Base-by-base conservation (phyloP, 2,113 vertebrate genomes). In the Bettongia penicillata region DNA sequence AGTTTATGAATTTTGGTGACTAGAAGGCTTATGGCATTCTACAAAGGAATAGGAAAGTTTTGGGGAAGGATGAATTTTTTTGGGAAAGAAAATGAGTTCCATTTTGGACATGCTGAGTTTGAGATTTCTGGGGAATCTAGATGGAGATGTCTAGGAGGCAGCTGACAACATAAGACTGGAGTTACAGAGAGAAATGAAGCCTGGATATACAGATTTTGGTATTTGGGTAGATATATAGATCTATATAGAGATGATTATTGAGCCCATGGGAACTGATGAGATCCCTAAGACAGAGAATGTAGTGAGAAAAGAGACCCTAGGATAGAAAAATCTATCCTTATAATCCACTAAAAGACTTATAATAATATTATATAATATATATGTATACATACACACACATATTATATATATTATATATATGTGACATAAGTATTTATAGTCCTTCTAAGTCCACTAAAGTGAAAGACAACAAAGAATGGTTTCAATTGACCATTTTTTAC, bases 271-370 rank as follows among this genome's bases (percentile, higher is more conserved):
- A n/a, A 77, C 37, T 77, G 61, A 77, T n/a, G 16, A 77, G 31
- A 19, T 77, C 61, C 6, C 14, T 31, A 19, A 77, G 31, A 12
- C 11, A 68, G 23, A 57, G 2, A 28, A 8, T 11, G 91, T 84
- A 53, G 22, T 90, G 43, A 96, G 95, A 52, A 95, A 91, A 96
- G 53, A 93, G 68, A n/a, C 53, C 3, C 51, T 37, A 91, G 93
- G 77, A 90, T n/a, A 51, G 37, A 96, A 94, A 89, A 90, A 89
- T 5, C 9, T 96, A 91, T 95, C 89, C 92, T 24, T 89, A 10
- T 49, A 89, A 92, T 3, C 89, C 95, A 92, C 11, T 25, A 57
- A 91, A 89, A 93, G 26, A 94, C n/a, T 61, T 61, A 12, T 61
- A 10, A 61, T 57, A 57, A 11, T 31, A 61, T 61, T 7, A 55